Evolutionary conservation across 64 coral and sea anemone genomes (phyloP).

Genomic region (Dendronephthya gigantea): DNA sequence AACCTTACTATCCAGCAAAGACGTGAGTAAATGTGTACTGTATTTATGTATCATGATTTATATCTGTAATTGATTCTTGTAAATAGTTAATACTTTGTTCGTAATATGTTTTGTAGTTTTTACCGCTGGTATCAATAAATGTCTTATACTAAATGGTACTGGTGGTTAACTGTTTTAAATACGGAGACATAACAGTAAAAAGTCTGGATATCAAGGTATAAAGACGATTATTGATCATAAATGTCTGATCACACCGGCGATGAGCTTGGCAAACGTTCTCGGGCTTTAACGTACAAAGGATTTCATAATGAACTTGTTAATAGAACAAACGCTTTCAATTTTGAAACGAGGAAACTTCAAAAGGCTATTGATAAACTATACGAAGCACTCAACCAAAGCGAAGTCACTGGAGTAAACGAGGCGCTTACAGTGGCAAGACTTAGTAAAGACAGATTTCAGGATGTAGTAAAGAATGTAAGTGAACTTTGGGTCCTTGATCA

Average conservation of each 20-base stretch:
- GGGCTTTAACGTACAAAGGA: neutral
- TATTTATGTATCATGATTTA: too few relatives aligned
- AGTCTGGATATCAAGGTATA: neutral
- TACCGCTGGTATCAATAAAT: neutral
- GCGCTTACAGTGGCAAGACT: neutral
- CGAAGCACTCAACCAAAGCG: neutral
- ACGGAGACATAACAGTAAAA: neutral
- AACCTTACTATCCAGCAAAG: neutral
- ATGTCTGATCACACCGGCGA: neutral
- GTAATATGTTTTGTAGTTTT: neutral
- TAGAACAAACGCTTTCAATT: neutral
- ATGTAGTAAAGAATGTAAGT: neutral
- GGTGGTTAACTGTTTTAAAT: neutral
- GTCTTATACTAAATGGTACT: neutral
- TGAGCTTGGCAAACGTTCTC: neutral
- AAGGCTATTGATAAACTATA: neutral
- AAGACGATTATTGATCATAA: neutral
- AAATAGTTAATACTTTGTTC: too few relatives aligned
- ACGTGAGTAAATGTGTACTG: neutral
- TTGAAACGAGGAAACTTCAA: neutral
- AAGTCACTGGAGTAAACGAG: neutral
- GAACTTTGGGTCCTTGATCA: neutral
- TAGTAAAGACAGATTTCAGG: neutral
- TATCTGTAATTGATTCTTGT: too few relatives aligned
- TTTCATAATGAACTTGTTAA: neutral